Percentiles rank a stretch among this genome's conserved stretches.
Conservation (phyloP, 2,113 vertebrate genomes). For the Tautogolabrus adspersus region DNA sequence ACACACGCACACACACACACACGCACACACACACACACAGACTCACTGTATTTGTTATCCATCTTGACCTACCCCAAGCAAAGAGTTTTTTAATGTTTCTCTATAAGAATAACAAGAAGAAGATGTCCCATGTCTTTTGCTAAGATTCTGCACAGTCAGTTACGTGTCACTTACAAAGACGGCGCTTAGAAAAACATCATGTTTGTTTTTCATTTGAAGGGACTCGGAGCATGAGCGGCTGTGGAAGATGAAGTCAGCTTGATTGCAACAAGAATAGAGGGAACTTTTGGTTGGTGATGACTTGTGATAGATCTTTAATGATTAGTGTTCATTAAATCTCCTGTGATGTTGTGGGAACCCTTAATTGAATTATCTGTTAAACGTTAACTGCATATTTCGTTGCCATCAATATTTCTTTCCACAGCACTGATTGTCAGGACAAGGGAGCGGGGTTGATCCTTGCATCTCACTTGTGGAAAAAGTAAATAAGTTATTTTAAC, state of each 20-base stretch:
- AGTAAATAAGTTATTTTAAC: no score
- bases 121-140: slow-evolving; percentile 7
- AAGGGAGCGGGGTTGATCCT: no score
- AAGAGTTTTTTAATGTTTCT: slow-evolving; percentile 20
- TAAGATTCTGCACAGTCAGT: neutral
- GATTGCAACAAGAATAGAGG: neutral
- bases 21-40: neutral
- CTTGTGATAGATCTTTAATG: neutral
- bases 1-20: neutral
- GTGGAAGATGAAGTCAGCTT: neutral
- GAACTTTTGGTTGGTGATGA: neutral
- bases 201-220: neutral
- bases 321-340: no score
- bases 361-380: no score
- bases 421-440: no score
- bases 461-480: no score
- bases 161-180: neutral
- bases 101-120: slow-evolving; percentile 18
- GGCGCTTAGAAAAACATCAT: neutral
- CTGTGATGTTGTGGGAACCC: no score
- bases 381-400: no score
- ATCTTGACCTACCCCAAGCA: slow-evolving; percentile 14
- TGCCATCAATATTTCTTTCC: no score
- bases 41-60: neutral
- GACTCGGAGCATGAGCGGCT: neutral